A percentile compares a stretch with the other conserved stretches of the same genome.
Evolutionary conservation across 2,113 vertebrate species (phyloP).

Genomic region (Myrmophylax atrothorax): DNA sequence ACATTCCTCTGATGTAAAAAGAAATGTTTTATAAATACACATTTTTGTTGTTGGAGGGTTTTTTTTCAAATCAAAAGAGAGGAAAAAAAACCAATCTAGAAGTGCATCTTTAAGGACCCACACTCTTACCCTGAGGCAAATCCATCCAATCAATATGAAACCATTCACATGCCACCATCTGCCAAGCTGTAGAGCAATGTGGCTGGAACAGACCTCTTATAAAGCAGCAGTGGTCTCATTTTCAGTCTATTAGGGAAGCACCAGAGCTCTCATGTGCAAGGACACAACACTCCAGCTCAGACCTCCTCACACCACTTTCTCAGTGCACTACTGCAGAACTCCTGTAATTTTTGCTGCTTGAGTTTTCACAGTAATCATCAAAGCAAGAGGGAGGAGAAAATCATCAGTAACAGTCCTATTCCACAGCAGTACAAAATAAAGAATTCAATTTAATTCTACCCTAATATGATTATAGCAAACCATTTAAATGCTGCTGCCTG

Average conservation of each 20-base stretch:
- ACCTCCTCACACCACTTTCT: conserved; percentile 16
- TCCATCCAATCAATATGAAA: conserved; percentile 89
- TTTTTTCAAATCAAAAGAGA: neutral
- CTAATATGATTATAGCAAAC: conserved; percentile 71
- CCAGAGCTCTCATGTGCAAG: conserved; percentile 72
- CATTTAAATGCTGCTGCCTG: conserved; percentile 65
- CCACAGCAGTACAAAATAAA: conserved; percentile 47
- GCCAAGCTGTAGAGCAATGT: conserved; percentile 84
- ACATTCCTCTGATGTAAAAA: neutral
- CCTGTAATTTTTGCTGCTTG: neutral
- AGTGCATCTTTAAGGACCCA: conserved; percentile 71
- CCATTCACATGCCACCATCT: conserved; percentile 92
- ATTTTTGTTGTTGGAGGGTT: neutral
- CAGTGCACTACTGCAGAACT: neutral
- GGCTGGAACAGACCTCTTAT: conserved; percentile 78
- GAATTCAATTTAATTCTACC: conserved; percentile 54
- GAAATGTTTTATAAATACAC: neutral
- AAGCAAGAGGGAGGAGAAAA: conserved; percentile 51
- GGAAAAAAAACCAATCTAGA: neutral
- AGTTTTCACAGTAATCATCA: conserved; percentile 37
- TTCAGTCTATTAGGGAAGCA: conserved; percentile 76
- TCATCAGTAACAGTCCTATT: conserved; percentile 41
- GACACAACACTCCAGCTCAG: conserved; percentile 67
- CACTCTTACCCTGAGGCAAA: conserved; percentile 80
- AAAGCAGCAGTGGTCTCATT: conserved; percentile 78